These are phyloP conservation scores for Ciconia maguari DNA, from an alignment of 2,113 vertebrate species.

Conservation along the genomic window DNA sequence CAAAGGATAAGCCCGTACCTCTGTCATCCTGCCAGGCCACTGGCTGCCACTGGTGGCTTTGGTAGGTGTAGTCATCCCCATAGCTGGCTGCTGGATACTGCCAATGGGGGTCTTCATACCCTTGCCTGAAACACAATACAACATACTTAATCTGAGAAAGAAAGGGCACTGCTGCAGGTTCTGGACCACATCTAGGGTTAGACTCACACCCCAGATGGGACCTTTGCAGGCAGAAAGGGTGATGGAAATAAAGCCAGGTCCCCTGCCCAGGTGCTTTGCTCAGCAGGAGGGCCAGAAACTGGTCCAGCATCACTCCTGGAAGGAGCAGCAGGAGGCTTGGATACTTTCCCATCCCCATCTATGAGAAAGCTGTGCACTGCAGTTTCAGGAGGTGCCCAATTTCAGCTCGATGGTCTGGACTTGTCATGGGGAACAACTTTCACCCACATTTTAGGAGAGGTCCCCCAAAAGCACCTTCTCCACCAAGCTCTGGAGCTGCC, in stretches of 20 bases:
- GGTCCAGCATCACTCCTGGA: not conserved
- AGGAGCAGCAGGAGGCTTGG: not conserved
- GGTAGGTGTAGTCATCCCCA: constrained; percentile 13
- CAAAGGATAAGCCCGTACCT: constrained; percentile 42
- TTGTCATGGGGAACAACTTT: not conserved
- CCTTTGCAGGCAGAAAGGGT: not conserved
- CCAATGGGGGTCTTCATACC: constrained; percentile 10
- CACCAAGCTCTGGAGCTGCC: not conserved
- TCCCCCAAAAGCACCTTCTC: not conserved
- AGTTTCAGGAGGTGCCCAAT: not conserved
- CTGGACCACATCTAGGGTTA: not conserved
- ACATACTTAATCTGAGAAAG: not conserved
- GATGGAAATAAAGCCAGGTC: not conserved
- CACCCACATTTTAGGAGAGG: not conserved
- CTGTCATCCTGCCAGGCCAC: constrained; percentile 14
- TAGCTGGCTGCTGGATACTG: not conserved
- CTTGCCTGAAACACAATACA: constrained; percentile 48
- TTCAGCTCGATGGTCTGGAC: not conserved
- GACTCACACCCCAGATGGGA: not conserved
- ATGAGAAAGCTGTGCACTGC: not conserved
- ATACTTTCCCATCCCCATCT: not conserved
- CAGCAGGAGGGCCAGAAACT: not conserved
- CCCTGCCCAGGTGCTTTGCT: not conserved
- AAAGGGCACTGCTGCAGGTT: not conserved
- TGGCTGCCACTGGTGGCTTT: not conserved